Evolutionary conservation across 2,113 vertebrate genomes (phyloP).

Genomic region (Turnix velox): DNA sequence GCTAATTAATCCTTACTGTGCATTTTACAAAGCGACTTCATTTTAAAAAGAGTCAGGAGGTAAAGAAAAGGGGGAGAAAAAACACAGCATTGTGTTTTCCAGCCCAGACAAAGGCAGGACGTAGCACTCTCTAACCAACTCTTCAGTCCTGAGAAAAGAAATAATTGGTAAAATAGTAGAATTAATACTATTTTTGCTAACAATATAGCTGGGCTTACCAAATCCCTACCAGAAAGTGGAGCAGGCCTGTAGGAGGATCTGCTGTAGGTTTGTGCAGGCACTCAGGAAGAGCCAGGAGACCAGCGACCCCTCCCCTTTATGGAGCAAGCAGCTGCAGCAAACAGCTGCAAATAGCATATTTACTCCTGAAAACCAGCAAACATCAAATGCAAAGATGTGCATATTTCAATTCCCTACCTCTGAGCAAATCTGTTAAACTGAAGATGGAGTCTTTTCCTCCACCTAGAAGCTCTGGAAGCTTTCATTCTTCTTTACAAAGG

Average conservation of each 20-base stretch:
- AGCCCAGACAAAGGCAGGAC: not conserved
- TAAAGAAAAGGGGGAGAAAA: not conserved
- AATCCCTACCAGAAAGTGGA: not conserved
- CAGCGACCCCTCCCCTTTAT: not conserved
- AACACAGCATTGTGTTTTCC: not conserved
- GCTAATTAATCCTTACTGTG: not conserved
- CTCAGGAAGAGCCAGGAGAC: accelerated
- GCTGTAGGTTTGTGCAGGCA: too few relatives aligned
- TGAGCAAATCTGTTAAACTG: not conserved
- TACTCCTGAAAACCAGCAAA: not conserved
- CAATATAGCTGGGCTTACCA: not conserved
- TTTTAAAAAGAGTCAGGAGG: not conserved
- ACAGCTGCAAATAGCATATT: not conserved
- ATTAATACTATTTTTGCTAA: not conserved
- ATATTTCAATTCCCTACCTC: not conserved
- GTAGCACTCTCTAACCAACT: not conserved
- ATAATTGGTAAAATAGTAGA: not conserved
- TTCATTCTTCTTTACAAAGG: not conserved
- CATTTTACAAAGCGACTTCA: not conserved
- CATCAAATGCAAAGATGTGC: not conserved
- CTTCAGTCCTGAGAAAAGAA: not conserved
- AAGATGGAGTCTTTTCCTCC: not conserved
- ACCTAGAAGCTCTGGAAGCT: not conserved
- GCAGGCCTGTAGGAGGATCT: not conserved
- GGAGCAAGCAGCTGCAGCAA: not conserved